Base-by-base conservation (phyloP, 2,888 invertebrate species). In the Chrysolina americana region DNA sequence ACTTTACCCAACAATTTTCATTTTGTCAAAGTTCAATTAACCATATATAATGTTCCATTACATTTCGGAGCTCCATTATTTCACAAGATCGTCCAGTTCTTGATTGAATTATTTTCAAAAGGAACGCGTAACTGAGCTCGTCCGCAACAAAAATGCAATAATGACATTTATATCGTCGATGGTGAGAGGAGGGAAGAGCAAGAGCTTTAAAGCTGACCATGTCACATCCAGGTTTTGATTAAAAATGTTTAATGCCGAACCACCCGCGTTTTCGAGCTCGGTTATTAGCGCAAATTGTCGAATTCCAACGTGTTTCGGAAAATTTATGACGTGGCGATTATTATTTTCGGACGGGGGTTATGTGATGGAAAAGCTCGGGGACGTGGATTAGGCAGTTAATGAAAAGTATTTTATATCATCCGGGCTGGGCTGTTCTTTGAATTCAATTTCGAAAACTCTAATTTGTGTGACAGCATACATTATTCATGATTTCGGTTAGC, bases 261-360 rank as follows among this genome's bases (percentile, higher is more conserved):
- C 56, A 65, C 65, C 50, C 53, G 56, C 65, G 65, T 47, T 65
- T 71, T 56, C 48, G 50, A 65, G 70, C 65, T 65, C 65, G 28
- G 73, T 73, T 73, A 69, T 71, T 70, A 56, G 65, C 66, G 68
- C 66, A 68, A 74, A 71, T 74, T 71, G 71, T 71, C 62, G 44
- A 70, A 74, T 74, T 74, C 74, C 74, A 63, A 74, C 63, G 74
- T 74, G 71, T 71, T 74, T 63, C 62, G 74, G 66, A 66, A 68
- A 74, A 74, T 74, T 74, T 70, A 74, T 74, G 73, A 59, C 36
- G 65, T n/a, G 69, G 19, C 73, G 70, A 69, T 73, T 73, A 73
- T 73, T 73, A 73, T 73, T 73, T 73, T 72, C 63, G 65, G 65
- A 48, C 65, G 47, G 44, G 44, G 53, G 53, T 19, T 36, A 53